A percentile compares a stretch with the other conserved stretches of the same genome.
Evolutionary conservation across 2,113 vertebrate genomes (phyloP).

Genomic region (Arizona elegans): DNA sequence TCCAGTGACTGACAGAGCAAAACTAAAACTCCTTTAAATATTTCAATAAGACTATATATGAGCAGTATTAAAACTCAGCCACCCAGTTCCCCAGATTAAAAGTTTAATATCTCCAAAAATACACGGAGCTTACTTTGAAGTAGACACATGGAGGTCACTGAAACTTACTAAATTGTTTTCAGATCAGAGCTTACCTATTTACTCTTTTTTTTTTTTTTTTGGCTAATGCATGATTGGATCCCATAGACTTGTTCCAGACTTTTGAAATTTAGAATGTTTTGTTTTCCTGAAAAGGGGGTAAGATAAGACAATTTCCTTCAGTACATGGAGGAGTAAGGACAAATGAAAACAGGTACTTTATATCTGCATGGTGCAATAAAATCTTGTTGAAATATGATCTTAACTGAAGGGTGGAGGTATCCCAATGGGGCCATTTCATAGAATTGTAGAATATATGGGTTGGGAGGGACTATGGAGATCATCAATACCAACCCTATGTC

Average conservation of each 20-base stretch:
- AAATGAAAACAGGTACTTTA: neutral
- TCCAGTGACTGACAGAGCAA: neutral
- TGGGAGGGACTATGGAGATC: neutral
- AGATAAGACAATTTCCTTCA: neutral
- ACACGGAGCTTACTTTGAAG: neutral
- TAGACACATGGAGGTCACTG: neutral
- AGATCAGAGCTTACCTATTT: neutral
- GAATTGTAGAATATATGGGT: neutral
- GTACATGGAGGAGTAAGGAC: neutral
- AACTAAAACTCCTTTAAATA: neutral
- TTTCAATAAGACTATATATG: neutral
- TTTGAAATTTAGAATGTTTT: neutral
- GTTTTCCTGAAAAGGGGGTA: neutral
- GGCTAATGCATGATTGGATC: neutral
- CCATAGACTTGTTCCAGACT: neutral
- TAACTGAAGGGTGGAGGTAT: neutral
- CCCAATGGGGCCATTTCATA: neutral
- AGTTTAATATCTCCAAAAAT: neutral
- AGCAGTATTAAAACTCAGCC: neutral
- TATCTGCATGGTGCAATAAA: neutral
- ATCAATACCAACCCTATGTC: neutral
- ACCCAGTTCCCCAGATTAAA: neutral
- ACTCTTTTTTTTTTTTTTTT: neutral
- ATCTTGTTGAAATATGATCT: neutral
- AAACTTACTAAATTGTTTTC: neutral